A percentile compares a stretch with the other conserved stretches of the same genome.
phyloP scores from a whole-genome alignment of 2,888 invertebrate genomes.

The Scaptodrosophila latifasciaeformis region DNA sequence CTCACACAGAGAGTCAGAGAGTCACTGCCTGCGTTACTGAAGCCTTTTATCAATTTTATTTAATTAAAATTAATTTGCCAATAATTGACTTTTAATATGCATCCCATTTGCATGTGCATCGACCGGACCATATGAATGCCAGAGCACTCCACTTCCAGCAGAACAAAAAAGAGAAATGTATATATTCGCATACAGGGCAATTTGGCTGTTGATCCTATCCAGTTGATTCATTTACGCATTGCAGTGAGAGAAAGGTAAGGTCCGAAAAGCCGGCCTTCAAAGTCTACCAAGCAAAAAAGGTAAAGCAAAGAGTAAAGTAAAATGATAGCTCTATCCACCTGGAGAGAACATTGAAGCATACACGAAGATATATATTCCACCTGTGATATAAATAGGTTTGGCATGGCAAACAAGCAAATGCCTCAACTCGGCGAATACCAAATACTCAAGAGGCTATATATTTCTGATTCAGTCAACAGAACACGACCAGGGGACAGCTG shows the following conservation, averaged over 20 bases:
- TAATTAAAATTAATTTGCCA: slow-evolving; percentile 60
- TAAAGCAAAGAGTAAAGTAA: neutral
- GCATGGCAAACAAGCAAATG: slow-evolving; percentile 54
- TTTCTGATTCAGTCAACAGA: slow-evolving; percentile 50
- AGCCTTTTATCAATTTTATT: slow-evolving; percentile 52
- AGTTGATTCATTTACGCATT: slow-evolving; percentile 50
- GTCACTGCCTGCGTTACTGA: no score
- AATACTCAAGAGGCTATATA: slow-evolving; percentile 61
- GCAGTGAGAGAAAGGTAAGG: slow-evolving; percentile 68
- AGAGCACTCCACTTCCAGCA: no score
- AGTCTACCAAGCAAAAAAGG: slow-evolving; percentile 38
- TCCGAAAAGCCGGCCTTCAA: slow-evolving; percentile 66
- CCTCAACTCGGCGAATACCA: slow-evolving; percentile 48
- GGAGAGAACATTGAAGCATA: slow-evolving; percentile 55
- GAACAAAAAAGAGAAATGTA: no score
- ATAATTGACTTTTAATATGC: slow-evolving; percentile 64
- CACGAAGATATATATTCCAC: slow-evolving; percentile 59
- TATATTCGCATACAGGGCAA: no score
- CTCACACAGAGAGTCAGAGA: no score
- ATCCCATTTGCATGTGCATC: no score
- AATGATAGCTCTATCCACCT: slow-evolving; percentile 33
- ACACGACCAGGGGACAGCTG: slow-evolving; percentile 51
- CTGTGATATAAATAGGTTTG: slow-evolving; percentile 55
- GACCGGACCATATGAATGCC: no score
- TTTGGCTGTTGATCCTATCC: no score